Evolutionary conservation across 2,888 invertebrate genomes (phyloP).

Genomic region (Malacosoma neustria): DNA sequence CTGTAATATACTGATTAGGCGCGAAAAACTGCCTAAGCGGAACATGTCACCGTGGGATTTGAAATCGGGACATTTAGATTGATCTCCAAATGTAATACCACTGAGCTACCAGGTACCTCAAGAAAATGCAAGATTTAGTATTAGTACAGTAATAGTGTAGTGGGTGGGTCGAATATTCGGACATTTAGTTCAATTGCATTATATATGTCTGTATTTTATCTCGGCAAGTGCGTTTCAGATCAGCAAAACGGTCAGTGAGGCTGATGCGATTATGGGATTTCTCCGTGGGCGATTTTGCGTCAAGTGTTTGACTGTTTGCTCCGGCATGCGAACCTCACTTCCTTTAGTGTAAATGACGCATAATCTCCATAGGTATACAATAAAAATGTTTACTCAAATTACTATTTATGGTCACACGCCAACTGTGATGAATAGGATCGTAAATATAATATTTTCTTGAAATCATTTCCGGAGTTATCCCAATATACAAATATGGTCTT

Average conservation of each 20-base stretch:
- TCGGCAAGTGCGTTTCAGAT: conserved; percentile 27
- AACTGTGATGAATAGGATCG: conserved; percentile 21
- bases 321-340: conserved; percentile 26
- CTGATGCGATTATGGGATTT: no score
- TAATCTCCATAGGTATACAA: conserved; percentile 16
- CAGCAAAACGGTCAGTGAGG: no score
- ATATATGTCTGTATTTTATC: conserved; percentile 28
- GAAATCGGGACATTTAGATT: no score
- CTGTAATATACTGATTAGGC: no score
- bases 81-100: no score
- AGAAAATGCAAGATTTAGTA: no score
- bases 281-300: conserved; percentile 38
- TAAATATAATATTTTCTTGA: conserved; percentile 19
- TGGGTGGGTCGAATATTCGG: no score
- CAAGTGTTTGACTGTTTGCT: conserved; percentile 36
- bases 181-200: no score
- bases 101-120: no score
- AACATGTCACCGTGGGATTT: no score
- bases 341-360: conserved; percentile 52
- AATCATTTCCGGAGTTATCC: conserved; percentile 16
- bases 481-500: conserved; percentile 16
- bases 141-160: no score
- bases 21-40: no score
- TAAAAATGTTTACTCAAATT: conserved; percentile 30
- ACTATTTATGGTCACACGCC: conserved; percentile 48